Base-by-base conservation (phyloP, 2,113 vertebrate genomes). In the Ailurus styani region DNA sequence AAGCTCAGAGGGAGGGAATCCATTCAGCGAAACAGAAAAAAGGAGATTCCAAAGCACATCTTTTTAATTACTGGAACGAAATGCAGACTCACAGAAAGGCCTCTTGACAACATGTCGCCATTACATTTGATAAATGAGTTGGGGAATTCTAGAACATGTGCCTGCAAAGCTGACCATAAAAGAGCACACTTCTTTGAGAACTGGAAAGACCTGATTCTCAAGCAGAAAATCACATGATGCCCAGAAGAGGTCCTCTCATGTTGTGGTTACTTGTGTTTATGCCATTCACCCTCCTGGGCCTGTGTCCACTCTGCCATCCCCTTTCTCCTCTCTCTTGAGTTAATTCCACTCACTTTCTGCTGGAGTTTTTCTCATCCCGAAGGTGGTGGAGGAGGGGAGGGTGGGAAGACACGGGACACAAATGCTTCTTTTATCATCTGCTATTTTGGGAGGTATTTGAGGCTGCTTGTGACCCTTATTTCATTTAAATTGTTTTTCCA, bases 401-500 rank as follows among this genome's bases (percentile, higher is more conserved):
- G 17, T 20, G 6, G 45, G 29, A 64, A 27, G 62, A 73, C 13
- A 1, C 15, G 66, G 40, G 25, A 82, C 84, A 96, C 12, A 60
- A 96, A 57, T 20, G n/a, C 45, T 81, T 90, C 66, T 52, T 52
- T 97, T 68, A 45, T 52, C 79, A 20, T 47, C 57, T 40, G 82
- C 81, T 86, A 40, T 91, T 97, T 93, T 40, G 64, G 87, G 93
- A 88, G 40, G 57, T 84, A 75, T 64, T 60, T 64, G 75, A 95
- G 68, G 60, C 25, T 93, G 68, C 40, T 81, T 97, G 70, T 85
- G 90, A 95, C 92, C 45, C 29, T 95, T 90, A 68, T 89, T 97
- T 96, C 60, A 86, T 91, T 92, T 79, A 90, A 97, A 62, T 95
- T 95, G 37, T 50, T 91, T 94, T 94, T 52, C 70, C 75, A 73